Base-by-base conservation (phyloP, 2,888 invertebrate species). In the Serrognathus titanus region DNA sequence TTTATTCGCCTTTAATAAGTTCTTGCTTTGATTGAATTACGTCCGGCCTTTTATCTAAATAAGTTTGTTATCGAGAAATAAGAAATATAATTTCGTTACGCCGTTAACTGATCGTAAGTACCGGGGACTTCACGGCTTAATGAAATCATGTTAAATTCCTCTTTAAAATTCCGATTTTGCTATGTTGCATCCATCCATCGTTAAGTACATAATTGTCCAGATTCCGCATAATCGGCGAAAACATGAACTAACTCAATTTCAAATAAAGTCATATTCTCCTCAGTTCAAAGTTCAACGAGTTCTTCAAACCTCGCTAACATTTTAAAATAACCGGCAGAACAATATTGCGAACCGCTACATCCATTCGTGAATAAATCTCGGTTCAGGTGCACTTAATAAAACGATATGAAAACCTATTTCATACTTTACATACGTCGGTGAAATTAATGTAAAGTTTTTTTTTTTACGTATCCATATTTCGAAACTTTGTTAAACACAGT, bases 191-290 rank as follows among this genome's bases (percentile, higher is more conserved):
- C 58, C 57, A 56, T 58, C 60, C 57, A 56, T 58, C 60, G 62
- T 56, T 62, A 60, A 62, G 58, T 60, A 59, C 62, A 56, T 63
- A 63, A 63, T 63, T 63, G 61, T 61, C 58, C 57, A 59, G 61
- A 59, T 63, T 58, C 59, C 56, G 45, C 58, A 51, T 59, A 63
- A 63, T 63, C 62, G 59, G 60, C 58, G 53, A 60, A 61, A 59
- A 59, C 59, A 53, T 48, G 55, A 54, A 55, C 57, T 59, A 63
- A 61, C 61, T 63, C 59, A 59, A 63, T 63, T 61, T 63, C 52
- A 60, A 63, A 62, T 57, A 60, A 60, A 61, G 55, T 61, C 60
- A 58, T 62, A 62, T 61, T 61, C 63, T 45, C 51, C 56, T 55
- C 54, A 63, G 58, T 57, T 54, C 55, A 59, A 58, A 61, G 59